Evolutionary conservation across 2,113 vertebrate genomes (phyloP).

Genomic region (Oryzias javanicus): DNA sequence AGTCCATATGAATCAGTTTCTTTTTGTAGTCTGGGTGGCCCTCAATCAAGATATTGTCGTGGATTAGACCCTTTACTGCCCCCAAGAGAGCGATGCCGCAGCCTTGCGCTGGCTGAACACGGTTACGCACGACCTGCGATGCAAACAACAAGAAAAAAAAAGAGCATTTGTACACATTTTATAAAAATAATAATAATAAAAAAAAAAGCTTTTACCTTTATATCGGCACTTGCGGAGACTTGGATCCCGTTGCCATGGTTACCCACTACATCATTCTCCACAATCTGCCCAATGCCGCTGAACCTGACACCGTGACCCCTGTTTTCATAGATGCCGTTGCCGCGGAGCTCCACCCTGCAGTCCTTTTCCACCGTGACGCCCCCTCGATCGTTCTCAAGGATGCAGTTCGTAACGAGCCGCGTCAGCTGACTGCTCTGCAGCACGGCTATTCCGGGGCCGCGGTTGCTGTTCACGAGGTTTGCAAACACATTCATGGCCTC

Average conservation of each 20-base stretch:
- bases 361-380: constrained; percentile 83
- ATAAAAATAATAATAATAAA: too few species aligned
- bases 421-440: constrained; percentile 87
- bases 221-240: constrained; percentile 78
- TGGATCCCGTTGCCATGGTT: constrained; percentile 84
- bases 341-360: constrained; percentile 84
- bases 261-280: constrained; percentile 88
- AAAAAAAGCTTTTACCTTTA: too few species aligned
- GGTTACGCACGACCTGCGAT: constrained; percentile 84
- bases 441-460: constrained; percentile 78
- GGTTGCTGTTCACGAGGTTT: constrained; percentile 83
- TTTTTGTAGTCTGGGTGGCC: constrained; percentile 79
- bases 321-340: constrained; percentile 90
- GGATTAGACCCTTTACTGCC: constrained; percentile 81
- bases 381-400: constrained; percentile 80
- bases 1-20: constrained; percentile 74
- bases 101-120: constrained; percentile 83
- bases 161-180: neutral
- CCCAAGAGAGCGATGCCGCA: constrained; percentile 84
- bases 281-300: constrained; percentile 80
- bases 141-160: constrained; percentile 4
- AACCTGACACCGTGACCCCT: constrained; percentile 81
- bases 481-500: constrained; percentile 82
- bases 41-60: constrained; percentile 89
- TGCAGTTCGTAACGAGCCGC: constrained; percentile 83